Base-by-base conservation (phyloP, 2,797 vertebrate genomes). In the Menidia menidia region DNA sequence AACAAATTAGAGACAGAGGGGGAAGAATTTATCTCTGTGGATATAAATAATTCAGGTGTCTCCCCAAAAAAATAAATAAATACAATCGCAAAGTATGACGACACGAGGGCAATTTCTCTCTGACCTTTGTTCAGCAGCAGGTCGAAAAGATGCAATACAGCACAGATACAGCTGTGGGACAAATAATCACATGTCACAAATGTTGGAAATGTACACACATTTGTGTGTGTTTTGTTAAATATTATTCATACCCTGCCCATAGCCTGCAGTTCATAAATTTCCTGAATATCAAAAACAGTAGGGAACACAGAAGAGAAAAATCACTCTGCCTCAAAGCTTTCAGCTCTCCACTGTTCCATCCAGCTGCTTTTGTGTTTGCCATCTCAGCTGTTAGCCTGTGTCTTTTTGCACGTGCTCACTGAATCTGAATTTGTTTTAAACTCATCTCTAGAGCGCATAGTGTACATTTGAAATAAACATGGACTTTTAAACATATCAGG, bases 1-100 rank as follows among this genome's bases (percentile, higher is more conserved):
- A 78, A 84, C 68, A 80, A 76, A 75, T 56, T 65, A 31, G n/a
- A 73, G 54, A 71, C 39, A 62, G 81, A 66, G 74, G 82, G 75
- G 50, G 70, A 68, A 80, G 74, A 68, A 75, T 71, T 64, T 83
- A 83, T 80, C 66, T 74, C 43, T 50, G 45, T 59, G 54, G 47
- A 18, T 67, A 85, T 90, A 58, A 92, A 90, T 89, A 81, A 91
- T 92, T 91, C 75, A 88, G 45, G 48, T 53, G 30, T 66, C 63
- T 80, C 77, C 35, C 51, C 77, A 78, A 87, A 77, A 67, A 10
- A 25, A 82, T 59, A 31, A n/a, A n/a, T n/a, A n/a, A n/a, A 58
- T 51, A 57, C 68, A 69, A 43, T 60, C 68, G 68, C 53, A 59
- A 77, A 3, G 47, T 32, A 30, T 7, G 2, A 35, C 66, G 71